Percentiles rank a stretch among this genome's conserved stretches.
These are phyloP conservation scores for Polypedilum vanderplanki DNA, from an alignment of 1,140 invertebrate genomes.

Conservation along the genomic window DNA sequence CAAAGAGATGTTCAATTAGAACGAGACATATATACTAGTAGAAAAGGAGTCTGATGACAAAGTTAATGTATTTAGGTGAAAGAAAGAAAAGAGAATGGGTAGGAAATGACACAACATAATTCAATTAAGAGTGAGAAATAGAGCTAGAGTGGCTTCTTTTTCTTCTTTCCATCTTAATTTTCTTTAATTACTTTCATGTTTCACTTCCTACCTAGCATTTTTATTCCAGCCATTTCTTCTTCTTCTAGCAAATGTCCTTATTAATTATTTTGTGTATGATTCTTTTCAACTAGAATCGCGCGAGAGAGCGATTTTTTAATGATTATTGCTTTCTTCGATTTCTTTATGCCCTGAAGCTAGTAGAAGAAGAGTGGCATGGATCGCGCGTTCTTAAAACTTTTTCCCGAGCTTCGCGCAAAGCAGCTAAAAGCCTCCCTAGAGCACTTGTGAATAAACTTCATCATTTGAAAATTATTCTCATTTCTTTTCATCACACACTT, in stretches of 20 bases:
- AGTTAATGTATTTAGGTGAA: background rate
- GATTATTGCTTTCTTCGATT: constrained; percentile 6
- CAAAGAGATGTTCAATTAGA: constrained; percentile 1
- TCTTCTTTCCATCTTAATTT: background rate
- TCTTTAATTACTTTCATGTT: constrained; percentile 16
- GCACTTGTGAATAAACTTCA: too few relatives aligned
- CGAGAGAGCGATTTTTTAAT: background rate
- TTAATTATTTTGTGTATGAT: constrained; percentile 8
- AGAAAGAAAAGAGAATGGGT: background rate
- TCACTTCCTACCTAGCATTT: background rate
- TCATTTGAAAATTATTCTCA: too few relatives aligned
- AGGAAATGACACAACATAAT: background rate
- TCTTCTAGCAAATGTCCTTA: constrained; percentile 18
- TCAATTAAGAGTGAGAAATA: background rate
- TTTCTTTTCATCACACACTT: too few relatives aligned
- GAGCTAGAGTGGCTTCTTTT: background rate
- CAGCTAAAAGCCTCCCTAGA: too few relatives aligned
- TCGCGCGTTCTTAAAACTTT: too few relatives aligned
- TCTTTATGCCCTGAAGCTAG: constrained; percentile 16
- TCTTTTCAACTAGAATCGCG: background rate
- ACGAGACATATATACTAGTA: background rate
- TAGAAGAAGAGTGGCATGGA: background rate
- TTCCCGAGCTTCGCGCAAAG: too few relatives aligned
- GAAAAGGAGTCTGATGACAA: background rate
- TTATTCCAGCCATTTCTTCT: background rate